These are phyloP conservation scores for Pseudanteris insignis DNA, from an alignment of 2,888 invertebrate species.

Conservation along the genomic window DNA sequence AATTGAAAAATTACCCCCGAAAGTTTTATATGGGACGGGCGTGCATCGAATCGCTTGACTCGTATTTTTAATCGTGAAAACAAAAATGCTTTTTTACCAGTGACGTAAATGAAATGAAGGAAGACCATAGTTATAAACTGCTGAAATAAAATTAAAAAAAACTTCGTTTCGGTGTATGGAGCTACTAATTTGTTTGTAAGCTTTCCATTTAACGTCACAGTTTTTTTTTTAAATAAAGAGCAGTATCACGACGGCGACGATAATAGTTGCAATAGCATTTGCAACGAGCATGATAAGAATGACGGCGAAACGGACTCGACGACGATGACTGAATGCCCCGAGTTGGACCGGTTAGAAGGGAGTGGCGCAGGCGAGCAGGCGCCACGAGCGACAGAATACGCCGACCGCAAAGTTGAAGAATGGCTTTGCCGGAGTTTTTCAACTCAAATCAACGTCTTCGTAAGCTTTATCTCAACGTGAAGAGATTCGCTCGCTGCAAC, in stretches of 20 bases:
- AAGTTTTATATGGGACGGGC: too few relatives aligned
- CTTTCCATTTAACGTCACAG: constrained; percentile 45
- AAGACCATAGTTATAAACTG: too few relatives aligned
- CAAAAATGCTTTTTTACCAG: too few relatives aligned
- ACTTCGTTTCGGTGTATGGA: too few relatives aligned
- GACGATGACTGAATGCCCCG: constrained; percentile 8
- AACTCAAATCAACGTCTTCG: constrained; percentile 31
- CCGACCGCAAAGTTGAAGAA: constrained; percentile 26
- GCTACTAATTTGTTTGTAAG: constrained; percentile 56
- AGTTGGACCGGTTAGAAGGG: not conserved
- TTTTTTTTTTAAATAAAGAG: constrained; percentile 8
- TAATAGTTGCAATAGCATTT: too few relatives aligned
- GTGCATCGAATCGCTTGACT: too few relatives aligned
- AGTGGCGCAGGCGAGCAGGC: too few relatives aligned
- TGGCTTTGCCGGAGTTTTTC: constrained; percentile 12
- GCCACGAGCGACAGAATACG: constrained; percentile 10
- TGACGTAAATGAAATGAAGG: too few relatives aligned
- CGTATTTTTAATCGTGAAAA: too few relatives aligned
- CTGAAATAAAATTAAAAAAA: too few relatives aligned
- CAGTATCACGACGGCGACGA: too few relatives aligned
- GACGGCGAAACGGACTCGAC: not conserved
- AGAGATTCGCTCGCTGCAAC: constrained; percentile 30
- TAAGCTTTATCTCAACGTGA: constrained; percentile 37
- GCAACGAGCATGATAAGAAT: not conserved
- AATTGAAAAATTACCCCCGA: too few relatives aligned